Conservation (phyloP, 2,113 vertebrate species). For the Glaucomys volans region DNA sequence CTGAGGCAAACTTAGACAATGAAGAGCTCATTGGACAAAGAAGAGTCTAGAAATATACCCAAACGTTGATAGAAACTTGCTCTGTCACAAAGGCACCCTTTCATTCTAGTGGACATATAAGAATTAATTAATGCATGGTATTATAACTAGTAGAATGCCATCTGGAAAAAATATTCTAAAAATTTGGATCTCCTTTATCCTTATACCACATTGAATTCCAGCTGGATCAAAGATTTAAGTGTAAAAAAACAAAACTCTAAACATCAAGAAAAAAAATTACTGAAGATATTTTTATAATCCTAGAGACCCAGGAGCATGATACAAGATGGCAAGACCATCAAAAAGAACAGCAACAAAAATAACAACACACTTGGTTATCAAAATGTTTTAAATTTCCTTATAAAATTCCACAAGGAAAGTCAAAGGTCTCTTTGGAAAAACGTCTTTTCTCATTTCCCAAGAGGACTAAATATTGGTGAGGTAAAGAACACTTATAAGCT, state of each 20-base stretch:
- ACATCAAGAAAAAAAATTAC: slow-evolving; percentile 10
- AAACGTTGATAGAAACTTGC: background rate
- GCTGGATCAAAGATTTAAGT: slow-evolving; percentile 16
- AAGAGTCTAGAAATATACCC: background rate
- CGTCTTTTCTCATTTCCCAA: background rate
- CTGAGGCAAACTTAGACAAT: background rate
- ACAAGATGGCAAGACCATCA: background rate
- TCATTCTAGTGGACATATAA: background rate
- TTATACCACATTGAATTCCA: background rate
- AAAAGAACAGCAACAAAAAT: background rate
- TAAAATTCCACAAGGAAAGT: background rate
- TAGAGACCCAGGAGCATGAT: background rate
- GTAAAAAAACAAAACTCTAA: background rate
- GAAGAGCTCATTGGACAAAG: background rate
- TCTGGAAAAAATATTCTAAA: background rate
- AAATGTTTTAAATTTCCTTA: background rate
- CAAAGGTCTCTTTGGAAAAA: background rate
- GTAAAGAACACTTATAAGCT: background rate
- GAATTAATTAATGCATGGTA: background rate
- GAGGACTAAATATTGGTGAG: background rate
- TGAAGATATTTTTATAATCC: background rate
- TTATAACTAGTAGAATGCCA: background rate
- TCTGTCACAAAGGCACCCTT: background rate
- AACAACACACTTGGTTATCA: background rate
- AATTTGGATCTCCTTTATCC: background rate